Conservation (phyloP, 2,113 vertebrate species). For the Cepphus grylle region DNA sequence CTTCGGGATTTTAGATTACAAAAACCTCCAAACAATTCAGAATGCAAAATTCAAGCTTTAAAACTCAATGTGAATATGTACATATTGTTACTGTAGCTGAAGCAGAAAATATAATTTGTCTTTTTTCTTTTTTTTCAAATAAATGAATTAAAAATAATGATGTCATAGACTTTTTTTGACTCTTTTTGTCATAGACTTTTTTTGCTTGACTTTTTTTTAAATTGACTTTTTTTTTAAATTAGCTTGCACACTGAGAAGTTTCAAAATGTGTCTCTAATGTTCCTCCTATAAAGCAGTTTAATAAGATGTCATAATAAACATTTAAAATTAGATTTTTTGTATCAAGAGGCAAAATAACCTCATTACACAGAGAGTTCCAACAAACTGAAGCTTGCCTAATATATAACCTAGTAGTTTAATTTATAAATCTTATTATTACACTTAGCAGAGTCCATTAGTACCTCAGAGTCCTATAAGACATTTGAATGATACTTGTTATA, state of each 20-base stretch:
- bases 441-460: constrained; percentile 50
- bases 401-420: constrained; percentile 29
- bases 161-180: background rate
- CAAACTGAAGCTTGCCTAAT: constrained; percentile 4
- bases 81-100: background rate
- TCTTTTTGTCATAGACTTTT: too few species aligned
- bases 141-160: background rate
- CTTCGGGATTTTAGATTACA: background rate
- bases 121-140: background rate
- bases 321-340: constrained; percentile 14
- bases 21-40: background rate
- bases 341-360: constrained; percentile 41
- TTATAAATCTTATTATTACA: constrained; percentile 51
- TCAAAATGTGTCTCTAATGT: background rate
- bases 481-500: constrained; percentile 55
- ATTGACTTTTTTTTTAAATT: background rate
- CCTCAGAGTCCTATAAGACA: constrained; percentile 8
- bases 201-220: background rate
- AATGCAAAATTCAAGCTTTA: background rate
- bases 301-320: constrained; percentile 14
- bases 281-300: background rate
- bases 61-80: background rate
- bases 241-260: background rate
- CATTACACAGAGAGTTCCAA: constrained; percentile 10
- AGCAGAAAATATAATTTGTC: background rate